phyloP scores from a whole-genome alignment of 2,888 invertebrate genomes.

The Troides oblongomaculatus region DNA sequence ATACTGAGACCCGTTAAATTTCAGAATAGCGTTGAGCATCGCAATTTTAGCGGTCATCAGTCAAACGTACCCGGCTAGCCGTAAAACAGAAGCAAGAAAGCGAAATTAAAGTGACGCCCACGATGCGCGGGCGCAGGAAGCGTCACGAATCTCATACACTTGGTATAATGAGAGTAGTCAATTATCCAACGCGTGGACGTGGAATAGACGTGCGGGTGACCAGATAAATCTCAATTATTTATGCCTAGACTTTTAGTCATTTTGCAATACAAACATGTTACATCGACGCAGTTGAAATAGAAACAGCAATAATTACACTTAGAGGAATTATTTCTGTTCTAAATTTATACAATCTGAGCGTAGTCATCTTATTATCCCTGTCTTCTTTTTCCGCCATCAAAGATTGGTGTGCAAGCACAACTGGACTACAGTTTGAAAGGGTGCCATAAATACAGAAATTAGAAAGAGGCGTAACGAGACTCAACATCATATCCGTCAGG shows the following conservation, averaged over 20 bases:
- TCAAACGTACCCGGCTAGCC: constrained; percentile 14
- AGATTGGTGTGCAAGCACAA: too few species aligned
- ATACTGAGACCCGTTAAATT: constrained; percentile 23
- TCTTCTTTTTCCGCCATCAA: too few species aligned
- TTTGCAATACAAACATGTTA: constrained; percentile 6
- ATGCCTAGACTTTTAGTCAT: constrained; percentile 19
- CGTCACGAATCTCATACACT: constrained; percentile 41
- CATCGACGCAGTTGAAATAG: background rate
- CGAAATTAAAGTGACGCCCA: constrained; percentile 33
- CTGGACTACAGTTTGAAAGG: too few species aligned
- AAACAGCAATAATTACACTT: background rate
- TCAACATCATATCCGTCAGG: too few species aligned
- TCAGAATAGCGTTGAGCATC: constrained; percentile 20
- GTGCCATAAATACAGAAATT: too few species aligned
- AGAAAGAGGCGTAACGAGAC: too few species aligned
- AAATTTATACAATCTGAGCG: too few species aligned
- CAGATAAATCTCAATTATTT: constrained; percentile 26
- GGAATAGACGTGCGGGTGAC: constrained; percentile 17
- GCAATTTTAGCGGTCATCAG: constrained; percentile 25
- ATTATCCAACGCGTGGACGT: constrained; percentile 43
- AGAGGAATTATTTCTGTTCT: too few species aligned
- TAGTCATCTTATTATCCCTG: too few species aligned
- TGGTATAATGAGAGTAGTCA: constrained; percentile 52
- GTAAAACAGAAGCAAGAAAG: constrained; percentile 30
- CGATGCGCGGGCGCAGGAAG: constrained; percentile 37